Conservation (phyloP, 1,140 invertebrate species). For the Apolygus lucorum region DNA sequence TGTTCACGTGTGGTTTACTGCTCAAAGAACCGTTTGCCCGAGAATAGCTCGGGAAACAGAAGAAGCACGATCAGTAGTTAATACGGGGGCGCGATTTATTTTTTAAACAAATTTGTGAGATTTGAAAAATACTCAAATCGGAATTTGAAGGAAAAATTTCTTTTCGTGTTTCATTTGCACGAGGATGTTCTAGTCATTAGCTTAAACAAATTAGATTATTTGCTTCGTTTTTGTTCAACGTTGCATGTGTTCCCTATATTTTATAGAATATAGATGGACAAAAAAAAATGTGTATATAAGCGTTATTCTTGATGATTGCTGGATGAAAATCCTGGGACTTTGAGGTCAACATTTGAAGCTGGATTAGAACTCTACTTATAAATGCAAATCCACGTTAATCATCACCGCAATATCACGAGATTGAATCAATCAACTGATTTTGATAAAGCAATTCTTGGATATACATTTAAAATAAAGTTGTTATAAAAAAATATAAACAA, state of each 20-base stretch:
- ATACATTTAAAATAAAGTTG: too few relatives aligned
- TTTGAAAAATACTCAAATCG: background rate
- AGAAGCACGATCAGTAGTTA: background rate
- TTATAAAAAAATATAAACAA: background rate
- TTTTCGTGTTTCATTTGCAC: background rate
- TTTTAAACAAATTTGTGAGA: background rate
- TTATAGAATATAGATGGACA: background rate
- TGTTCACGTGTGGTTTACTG: too few relatives aligned
- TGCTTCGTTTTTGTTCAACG: background rate
- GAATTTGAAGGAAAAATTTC: background rate
- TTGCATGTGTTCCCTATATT: background rate
- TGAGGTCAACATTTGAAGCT: background rate
- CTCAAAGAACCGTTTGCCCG: too few relatives aligned
- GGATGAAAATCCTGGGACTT: background rate
- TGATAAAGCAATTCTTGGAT: too few relatives aligned
- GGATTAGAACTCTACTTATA: background rate
- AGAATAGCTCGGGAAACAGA: too few relatives aligned
- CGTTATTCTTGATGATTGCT: background rate
- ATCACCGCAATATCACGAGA: too few relatives aligned
- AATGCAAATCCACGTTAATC: too few relatives aligned
- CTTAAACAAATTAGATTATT: background rate
- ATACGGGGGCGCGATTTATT: background rate
- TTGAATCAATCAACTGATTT: too few relatives aligned
- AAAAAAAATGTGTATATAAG: background rate
- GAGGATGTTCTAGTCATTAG: background rate